A percentile compares a stretch with the other conserved stretches of the same genome.
Conservation (phyloP, 2,888 invertebrate genomes). For the Ectropis crepuscularia region DNA sequence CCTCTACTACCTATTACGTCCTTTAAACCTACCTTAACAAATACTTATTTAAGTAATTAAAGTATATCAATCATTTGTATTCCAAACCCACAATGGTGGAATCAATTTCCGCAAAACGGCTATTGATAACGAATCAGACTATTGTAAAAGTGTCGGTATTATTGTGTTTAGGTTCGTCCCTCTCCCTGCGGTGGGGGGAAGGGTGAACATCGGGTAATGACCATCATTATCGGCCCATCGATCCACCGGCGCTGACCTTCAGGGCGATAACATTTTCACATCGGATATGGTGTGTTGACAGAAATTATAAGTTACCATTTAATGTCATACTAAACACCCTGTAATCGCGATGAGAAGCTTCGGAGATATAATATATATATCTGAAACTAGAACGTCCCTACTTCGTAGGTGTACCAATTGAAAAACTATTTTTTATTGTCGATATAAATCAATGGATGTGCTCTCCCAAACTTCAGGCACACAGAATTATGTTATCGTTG, state of each 20-base stretch:
- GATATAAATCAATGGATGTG: too few relatives aligned
- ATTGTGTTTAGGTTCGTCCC: too few relatives aligned
- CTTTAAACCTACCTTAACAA: not conserved
- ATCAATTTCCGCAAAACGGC: slow-evolving; percentile 29
- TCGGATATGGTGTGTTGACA: not conserved
- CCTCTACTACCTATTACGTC: not conserved
- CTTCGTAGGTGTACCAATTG: too few relatives aligned
- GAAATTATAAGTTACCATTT: not conserved
- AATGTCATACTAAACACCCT: not conserved
- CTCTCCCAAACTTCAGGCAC: too few relatives aligned
- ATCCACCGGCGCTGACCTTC: slow-evolving; percentile 47
- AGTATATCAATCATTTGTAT: slow-evolving; percentile 7
- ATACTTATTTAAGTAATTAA: slow-evolving; percentile 10
- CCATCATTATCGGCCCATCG: slow-evolving; percentile 52
- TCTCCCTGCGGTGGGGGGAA: not conserved
- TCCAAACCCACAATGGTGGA: slow-evolving; percentile 4
- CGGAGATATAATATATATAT: too few relatives aligned
- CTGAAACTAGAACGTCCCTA: too few relatives aligned
- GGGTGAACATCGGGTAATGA: slow-evolving; percentile 47
- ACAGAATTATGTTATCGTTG: too few relatives aligned
- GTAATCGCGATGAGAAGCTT: too few relatives aligned
- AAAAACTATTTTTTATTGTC: too few relatives aligned
- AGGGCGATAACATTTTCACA: slow-evolving; percentile 19
- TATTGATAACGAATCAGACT: slow-evolving; percentile 15
- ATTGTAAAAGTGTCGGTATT: slow-evolving; percentile 11